Base-by-base conservation (phyloP, 2,113 vertebrate species). In the Turnix velox region DNA sequence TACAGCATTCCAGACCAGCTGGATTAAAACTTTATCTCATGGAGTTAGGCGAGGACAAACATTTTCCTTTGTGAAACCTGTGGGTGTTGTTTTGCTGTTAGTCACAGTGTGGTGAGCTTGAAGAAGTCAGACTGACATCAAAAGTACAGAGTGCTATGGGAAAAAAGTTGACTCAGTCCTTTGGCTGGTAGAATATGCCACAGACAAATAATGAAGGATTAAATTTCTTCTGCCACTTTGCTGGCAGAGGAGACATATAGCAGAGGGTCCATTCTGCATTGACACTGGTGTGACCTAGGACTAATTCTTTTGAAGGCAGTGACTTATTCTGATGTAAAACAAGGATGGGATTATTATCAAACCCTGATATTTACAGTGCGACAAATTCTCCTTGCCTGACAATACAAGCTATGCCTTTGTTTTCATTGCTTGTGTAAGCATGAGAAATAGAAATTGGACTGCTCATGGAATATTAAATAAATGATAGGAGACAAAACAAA, bases 41-140 rank as follows among this genome's bases (percentile, higher is more conserved):
- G 61, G 77, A 92, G 51, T 87, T 94, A 91, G 87, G 48, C 84
- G 2, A 96, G 81, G 92, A 93, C 86, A 97, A 97, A 90, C 87
- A 82, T 89, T 90, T 94, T 94, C 86, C 88, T 95, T 94, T 97
- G 92, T 96, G 88, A 96, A 96, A 97, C 80, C 90, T 94, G 96
- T 94, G 96, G 96, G 93, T 95, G 97, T 96, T 96, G 71, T 95
- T 96, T 92, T 92, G 86, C 71, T 79, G 65, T 96, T 96, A 96
- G 97, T 91, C 96, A 96, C 3, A 33, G 66, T 87, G 87, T 93
- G 92, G 90, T 91, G 87, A 93, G 83, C 69, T 89, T 90, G 79
- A 94, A 93, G 91, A 94, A 95, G 95, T 92, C 84, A 95, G 84
- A 39, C 51, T 82, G 91, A 92, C 76, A 94, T 82, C 74, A 94